A percentile compares a stretch with the other conserved stretches of the same genome.
Conservation (phyloP, 2,113 vertebrate genomes). For the Gymnarchus niloticus region DNA sequence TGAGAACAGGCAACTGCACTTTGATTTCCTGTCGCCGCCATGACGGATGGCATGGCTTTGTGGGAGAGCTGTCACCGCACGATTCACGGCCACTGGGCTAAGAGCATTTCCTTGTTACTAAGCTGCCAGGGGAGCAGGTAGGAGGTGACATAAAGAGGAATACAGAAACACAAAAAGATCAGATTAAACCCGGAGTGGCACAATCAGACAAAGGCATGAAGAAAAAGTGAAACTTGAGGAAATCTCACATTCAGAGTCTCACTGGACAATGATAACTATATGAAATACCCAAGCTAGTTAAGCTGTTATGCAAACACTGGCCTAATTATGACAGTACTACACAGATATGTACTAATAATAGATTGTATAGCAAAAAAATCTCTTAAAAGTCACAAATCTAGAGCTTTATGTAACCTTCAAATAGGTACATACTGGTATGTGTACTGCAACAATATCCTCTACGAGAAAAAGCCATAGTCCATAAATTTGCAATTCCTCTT, state of each 20-base stretch:
- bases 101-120: constrained; percentile 42
- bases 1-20: constrained; percentile 52
- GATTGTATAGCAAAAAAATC: background rate
- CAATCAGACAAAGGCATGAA: background rate
- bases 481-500: background rate
- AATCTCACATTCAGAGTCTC: background rate
- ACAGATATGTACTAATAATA: background rate
- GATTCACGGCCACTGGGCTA: constrained; percentile 44
- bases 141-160: background rate
- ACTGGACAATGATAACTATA: background rate
- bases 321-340: background rate
- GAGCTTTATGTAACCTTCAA: background rate
- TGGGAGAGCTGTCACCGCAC: constrained; percentile 47
- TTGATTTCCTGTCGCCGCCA: constrained; percentile 65
- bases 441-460: background rate
- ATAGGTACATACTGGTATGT: background rate
- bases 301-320: background rate
- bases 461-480: background rate
- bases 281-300: background rate
- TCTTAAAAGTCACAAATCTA: background rate
- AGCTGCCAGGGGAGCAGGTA: background rate
- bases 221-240: background rate
- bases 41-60: constrained; percentile 57
- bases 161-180: background rate
- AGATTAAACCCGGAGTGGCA: background rate